phyloP scores from a whole-genome alignment of 2,888 invertebrate genomes.

The Enchytraeus crypticus region DNA sequence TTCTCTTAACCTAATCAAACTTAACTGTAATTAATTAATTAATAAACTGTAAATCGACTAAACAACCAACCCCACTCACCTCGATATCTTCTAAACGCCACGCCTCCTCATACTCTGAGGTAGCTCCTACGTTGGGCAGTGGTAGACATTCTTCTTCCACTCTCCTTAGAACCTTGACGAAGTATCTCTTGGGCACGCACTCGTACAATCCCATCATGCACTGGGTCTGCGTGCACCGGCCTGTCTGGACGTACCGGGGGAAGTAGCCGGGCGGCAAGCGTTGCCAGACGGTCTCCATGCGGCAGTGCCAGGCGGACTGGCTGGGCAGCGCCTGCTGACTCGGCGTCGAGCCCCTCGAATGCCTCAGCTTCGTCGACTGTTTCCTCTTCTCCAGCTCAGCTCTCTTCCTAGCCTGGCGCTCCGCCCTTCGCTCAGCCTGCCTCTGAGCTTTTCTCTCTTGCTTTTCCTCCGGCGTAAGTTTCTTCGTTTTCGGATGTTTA shows the following conservation, averaged over 20 bases:
- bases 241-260: slow-evolving; percentile 12
- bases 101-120: slow-evolving; percentile 3
- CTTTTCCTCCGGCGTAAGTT: neutral
- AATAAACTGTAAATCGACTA: too few species aligned
- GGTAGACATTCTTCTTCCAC: slow-evolving; percentile 8
- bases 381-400: neutral
- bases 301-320: slow-evolving; percentile 13
- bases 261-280: slow-evolving; percentile 1
- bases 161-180: slow-evolving; percentile 7
- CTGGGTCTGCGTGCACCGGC: slow-evolving; percentile 8
- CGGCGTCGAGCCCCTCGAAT: too few species aligned
- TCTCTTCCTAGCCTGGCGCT: neutral
- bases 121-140: neutral
- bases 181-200: slow-evolving; percentile 8
- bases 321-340: too few species aligned
- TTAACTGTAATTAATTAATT: too few species aligned
- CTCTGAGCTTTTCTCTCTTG: neutral
- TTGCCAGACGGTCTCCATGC: slow-evolving; percentile 7
- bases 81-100: too few species aligned
- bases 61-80: too few species aligned
- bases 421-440: neutral
- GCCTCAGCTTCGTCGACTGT: neutral
- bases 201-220: slow-evolving; percentile 11
- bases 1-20: too few species aligned
- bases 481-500: neutral